Evolutionary conservation across 2,888 invertebrate genomes (phyloP), one percentile per base, ranked within the genome.

Genomic region (Amphipyra berbera): DNA sequence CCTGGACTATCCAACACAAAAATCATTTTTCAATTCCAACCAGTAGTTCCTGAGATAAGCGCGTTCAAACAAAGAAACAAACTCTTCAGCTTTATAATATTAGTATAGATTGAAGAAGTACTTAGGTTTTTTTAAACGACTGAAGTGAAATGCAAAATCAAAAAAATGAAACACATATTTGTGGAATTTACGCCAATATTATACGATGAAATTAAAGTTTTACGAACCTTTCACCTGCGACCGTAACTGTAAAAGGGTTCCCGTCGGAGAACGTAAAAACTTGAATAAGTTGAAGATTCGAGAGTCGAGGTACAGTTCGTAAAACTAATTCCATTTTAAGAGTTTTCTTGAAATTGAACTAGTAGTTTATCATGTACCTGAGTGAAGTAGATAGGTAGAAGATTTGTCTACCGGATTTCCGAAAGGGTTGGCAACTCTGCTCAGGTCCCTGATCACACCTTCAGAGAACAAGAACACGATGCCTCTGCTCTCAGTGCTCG

Each of bases 391-490:
- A 40, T 13, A n/a, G 40, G 7, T 40, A 4, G 42, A 15, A 15
- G 42, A 42, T 42, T 30, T 6, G 6, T 30, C 27, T 6, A 30
- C 6, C 6, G n/a, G n/a, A n/a, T n/a, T n/a, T n/a, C n/a, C n/a
- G n/a, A n/a, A n/a, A n/a, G n/a, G n/a, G n/a, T n/a, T n/a, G n/a
- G n/a, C n/a, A n/a, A n/a, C n/a, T n/a, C n/a, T n/a, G n/a, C n/a
- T n/a, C n/a, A n/a, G n/a, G n/a, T n/a, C n/a, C n/a, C n/a, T n/a
- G n/a, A n/a, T n/a, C n/a, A 97, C 97, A 96, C 98, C 97, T 83
- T 98, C 98, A 0, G 98, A 97, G 88, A 98, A 98, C 1, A 98
- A 91, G 88, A 98, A 98, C 0, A 98, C 98, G 0, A 96, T 96
- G 78, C 97, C 97, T 55, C 96, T 96, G 68, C 97, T 97, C 13